Percentiles rank a stretch among this genome's conserved stretches.
These are phyloP conservation scores for Phrynosoma blainvillii DNA, from an alignment of 2,113 vertebrate genomes.

Conservation along the genomic window DNA sequence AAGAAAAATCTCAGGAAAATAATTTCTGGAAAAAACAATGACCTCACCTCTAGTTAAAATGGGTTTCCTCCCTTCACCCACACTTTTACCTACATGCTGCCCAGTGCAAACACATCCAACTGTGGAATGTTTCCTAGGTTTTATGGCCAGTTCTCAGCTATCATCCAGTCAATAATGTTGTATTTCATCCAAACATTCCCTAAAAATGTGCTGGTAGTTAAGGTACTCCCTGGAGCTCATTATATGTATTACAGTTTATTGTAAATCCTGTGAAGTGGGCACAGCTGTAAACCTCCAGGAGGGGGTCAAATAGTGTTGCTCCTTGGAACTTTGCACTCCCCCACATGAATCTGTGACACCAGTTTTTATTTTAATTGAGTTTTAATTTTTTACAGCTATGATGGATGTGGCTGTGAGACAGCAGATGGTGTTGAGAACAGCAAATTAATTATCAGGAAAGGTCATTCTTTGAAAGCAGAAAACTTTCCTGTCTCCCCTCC, in stretches of 20 bases:
- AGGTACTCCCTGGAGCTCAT: slow-evolving; percentile 31
- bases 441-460: slow-evolving; percentile 68
- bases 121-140: not conserved
- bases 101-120: not conserved
- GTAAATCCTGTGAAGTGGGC: not conserved
- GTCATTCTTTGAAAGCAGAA: slow-evolving; percentile 65
- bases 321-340: not conserved
- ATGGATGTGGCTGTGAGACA: slow-evolving; percentile 65
- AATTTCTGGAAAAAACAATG: not conserved
- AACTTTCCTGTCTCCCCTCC: slow-evolving; percentile 53
- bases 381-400: slow-evolving; percentile 45
- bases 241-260: slow-evolving; percentile 28
- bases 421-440: slow-evolving; percentile 69
- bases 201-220: not conserved
- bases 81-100: fast-evolving
- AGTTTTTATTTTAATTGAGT: slow-evolving; percentile 50
- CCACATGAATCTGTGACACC: not conserved
- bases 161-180: slow-evolving; percentile 28
- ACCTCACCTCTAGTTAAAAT: not conserved
- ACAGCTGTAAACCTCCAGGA: slow-evolving; percentile 8
- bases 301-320: slow-evolving; percentile 26
- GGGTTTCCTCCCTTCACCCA: not conserved
- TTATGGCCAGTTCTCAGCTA: slow-evolving; percentile 18
- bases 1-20: not conserved
- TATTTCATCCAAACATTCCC: not conserved